These are phyloP conservation scores for Phaethornis superciliosus DNA, from an alignment of 2,113 vertebrate species.

Conservation along the genomic window DNA sequence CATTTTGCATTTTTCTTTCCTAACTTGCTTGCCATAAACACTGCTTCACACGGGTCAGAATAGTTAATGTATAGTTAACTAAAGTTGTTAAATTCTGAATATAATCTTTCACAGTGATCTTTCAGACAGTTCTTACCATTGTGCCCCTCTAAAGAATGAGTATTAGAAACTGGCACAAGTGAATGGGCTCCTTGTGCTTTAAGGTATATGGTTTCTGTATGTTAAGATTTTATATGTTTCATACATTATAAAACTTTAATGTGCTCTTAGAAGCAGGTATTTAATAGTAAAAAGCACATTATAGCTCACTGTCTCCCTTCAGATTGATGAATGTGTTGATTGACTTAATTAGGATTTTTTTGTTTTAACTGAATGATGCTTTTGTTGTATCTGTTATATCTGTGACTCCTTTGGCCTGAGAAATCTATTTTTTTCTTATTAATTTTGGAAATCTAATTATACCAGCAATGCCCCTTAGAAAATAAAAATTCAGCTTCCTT, in stretches of 20 bases:
- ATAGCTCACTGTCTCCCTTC: not conserved
- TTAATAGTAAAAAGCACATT: not conserved
- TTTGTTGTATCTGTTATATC: not conserved
- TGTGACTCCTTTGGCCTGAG: not conserved
- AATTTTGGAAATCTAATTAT: not conserved
- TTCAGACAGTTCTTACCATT: not conserved
- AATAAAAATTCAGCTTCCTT: not conserved
- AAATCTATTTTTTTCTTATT: not conserved
- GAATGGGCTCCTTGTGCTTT: not conserved
- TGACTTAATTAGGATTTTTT: not conserved
- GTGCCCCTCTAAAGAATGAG: not conserved
- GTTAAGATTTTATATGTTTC: not conserved
- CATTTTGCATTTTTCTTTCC: not conserved
- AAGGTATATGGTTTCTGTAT: not conserved
- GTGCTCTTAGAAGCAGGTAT: not conserved
- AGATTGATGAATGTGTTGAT: not conserved
- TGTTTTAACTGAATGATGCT: not conserved
- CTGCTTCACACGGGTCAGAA: not conserved
- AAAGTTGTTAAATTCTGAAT: not conserved
- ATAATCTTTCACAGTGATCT: not conserved
- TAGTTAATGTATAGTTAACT: not conserved
- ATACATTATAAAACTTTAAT: not conserved
- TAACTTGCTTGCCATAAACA: not conserved
- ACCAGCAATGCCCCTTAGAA: not conserved
- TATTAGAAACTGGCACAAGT: not conserved